These are phyloP conservation scores for Adelphocoris suturalis DNA, from an alignment of 2,888 invertebrate species.

Conservation along the genomic window DNA sequence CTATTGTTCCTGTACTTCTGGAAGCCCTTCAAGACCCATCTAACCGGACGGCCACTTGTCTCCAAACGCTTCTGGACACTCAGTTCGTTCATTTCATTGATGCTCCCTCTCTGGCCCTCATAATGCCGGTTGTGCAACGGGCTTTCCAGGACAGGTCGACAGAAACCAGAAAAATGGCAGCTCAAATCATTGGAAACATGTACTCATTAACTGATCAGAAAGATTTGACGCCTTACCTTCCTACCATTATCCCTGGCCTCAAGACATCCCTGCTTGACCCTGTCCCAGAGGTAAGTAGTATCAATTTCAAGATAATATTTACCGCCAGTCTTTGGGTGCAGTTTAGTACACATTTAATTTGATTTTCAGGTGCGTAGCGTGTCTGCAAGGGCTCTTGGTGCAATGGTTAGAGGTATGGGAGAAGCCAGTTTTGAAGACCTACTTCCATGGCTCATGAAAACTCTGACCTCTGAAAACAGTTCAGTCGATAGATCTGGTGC, in stretches of 20 bases:
- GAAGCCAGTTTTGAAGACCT: slow-evolving; percentile 97
- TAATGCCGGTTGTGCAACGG: slow-evolving; percentile 99
- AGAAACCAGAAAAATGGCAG: slow-evolving; percentile 99
- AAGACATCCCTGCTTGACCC: slow-evolving; percentile 98
- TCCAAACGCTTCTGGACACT: slow-evolving; percentile 95
- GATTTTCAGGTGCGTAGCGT: slow-evolving; percentile 87
- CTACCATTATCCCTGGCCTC: slow-evolving; percentile 96
- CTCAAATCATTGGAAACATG: slow-evolving; percentile 99
- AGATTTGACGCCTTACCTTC: slow-evolving; percentile 96
- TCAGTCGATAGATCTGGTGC: slow-evolving; percentile 98
- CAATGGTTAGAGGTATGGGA: slow-evolving; percentile 98
- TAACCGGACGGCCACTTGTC: slow-evolving; percentile 93
- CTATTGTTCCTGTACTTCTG: slow-evolving; percentile 91
- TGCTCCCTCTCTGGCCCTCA: slow-evolving; percentile 97
- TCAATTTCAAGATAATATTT: slow-evolving; percentile 78
- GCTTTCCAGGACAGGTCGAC: slow-evolving; percentile 98
- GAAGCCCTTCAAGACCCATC: slow-evolving; percentile 97
- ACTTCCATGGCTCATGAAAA: slow-evolving; percentile 98
- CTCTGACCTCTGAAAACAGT: slow-evolving; percentile 95
- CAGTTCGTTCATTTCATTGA: slow-evolving; percentile 99
- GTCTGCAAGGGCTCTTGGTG: slow-evolving; percentile 96
- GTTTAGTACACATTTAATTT: neutral
- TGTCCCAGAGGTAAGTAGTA: slow-evolving; percentile 87
- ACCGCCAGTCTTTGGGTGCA: too few species aligned
- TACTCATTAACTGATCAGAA: slow-evolving; percentile 99